These are phyloP conservation scores for Ctenomys sociabilis DNA, from an alignment of 2,113 vertebrate genomes.

Conservation along the genomic window DNA sequence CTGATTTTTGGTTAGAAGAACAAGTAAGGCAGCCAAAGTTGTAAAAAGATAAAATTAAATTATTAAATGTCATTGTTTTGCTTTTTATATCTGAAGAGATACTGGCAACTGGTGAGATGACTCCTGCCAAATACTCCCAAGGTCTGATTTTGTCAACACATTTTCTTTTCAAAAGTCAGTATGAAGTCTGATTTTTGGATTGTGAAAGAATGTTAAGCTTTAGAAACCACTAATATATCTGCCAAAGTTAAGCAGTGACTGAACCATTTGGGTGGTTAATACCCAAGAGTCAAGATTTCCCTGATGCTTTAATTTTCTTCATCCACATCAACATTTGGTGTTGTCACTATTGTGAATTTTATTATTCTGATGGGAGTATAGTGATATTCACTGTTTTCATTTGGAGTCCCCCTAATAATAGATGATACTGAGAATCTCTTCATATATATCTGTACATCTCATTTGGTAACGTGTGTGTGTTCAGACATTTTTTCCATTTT, in stretches of 20 bases:
- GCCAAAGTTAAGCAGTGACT: neutral
- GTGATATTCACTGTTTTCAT: neutral
- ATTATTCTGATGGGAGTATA: neutral
- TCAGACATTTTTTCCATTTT: neutral
- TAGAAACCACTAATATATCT: neutral
- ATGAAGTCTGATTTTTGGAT: neutral
- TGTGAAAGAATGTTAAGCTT: neutral
- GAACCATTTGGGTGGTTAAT: neutral
- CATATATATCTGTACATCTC: neutral
- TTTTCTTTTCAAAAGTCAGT: neutral
- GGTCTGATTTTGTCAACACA: neutral
- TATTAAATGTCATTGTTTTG: neutral
- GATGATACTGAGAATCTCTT: neutral
- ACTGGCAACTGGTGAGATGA: neutral
- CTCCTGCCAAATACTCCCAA: neutral
- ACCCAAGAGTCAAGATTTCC: neutral
- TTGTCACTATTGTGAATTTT: neutral
- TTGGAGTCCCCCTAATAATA: neutral
- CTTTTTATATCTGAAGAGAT: neutral
- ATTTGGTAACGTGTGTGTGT: neutral
- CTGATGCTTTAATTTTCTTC: neutral
- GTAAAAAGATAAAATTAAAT: neutral
- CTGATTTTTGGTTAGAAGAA: slow-evolving; percentile 9
- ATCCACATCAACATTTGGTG: no score
- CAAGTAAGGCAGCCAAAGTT: neutral